A percentile compares a stretch with the other conserved stretches of the same genome.
Evolutionary conservation across 2,888 invertebrate genomes (phyloP).

Genomic region (Neuroscelio doddi): DNA sequence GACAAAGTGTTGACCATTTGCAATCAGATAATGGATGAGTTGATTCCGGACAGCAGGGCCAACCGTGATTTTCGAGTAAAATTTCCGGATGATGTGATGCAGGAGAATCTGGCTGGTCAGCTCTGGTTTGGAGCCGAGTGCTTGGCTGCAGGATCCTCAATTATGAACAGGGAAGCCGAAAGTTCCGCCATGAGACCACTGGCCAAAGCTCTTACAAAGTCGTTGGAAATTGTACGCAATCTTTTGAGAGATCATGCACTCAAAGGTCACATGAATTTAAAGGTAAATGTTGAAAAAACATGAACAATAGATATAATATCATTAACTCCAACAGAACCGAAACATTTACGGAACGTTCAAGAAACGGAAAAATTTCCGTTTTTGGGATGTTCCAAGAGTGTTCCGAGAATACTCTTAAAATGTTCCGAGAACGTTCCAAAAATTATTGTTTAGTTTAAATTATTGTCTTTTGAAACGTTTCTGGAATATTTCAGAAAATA

Average conservation of each 20-base stretch:
- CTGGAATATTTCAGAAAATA: too few relatives aligned
- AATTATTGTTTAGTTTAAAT: too few relatives aligned
- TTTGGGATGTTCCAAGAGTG: too few relatives aligned
- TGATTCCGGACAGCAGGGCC: slow-evolving; percentile 88
- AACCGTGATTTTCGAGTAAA: slow-evolving; percentile 97
- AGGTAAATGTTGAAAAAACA: slow-evolving; percentile 52
- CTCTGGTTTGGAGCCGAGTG: slow-evolving; percentile 99
- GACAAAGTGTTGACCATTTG: slow-evolving; percentile 93
- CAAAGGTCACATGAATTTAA: slow-evolving; percentile 70
- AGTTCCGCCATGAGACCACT: slow-evolving; percentile 97
- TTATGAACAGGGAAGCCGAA: slow-evolving; percentile 97
- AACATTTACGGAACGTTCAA: too few relatives aligned
- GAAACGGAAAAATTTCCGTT: too few relatives aligned
- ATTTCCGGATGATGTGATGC: slow-evolving; percentile 98
- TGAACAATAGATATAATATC: not conserved
- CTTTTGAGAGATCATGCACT: slow-evolving; percentile 86
- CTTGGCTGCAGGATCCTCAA: slow-evolving; percentile 97
- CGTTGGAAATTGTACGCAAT: slow-evolving; percentile 93
- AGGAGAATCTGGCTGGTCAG: slow-evolving; percentile 98
- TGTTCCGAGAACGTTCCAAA: too few relatives aligned
- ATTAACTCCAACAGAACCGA: too few relatives aligned
- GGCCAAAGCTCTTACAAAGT: slow-evolving; percentile 96
- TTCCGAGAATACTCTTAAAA: too few relatives aligned
- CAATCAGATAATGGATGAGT: slow-evolving; percentile 95
- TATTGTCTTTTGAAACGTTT: too few relatives aligned